These are phyloP conservation scores for Anastrepha obliqua DNA, from an alignment of 1,140 invertebrate species.

Conservation along the genomic window DNA sequence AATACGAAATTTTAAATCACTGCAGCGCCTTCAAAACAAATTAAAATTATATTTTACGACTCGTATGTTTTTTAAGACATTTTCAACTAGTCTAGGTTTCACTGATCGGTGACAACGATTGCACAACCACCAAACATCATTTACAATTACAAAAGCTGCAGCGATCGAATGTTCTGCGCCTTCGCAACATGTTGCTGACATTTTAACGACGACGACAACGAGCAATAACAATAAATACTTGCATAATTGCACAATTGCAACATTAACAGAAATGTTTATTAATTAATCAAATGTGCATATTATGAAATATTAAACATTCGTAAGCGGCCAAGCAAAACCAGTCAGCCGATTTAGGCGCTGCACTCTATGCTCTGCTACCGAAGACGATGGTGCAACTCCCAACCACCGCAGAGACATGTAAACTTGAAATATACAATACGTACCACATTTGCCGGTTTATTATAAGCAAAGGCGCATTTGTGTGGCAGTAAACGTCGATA, in stretches of 20 bases:
- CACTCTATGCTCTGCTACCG: not conserved
- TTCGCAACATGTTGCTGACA: not conserved
- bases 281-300: constrained; percentile 16
- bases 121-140: not conserved
- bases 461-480: not conserved
- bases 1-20: not conserved
- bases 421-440: not conserved
- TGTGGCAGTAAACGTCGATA: not conserved
- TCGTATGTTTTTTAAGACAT: not conserved
- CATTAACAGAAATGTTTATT: constrained; percentile 41
- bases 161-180: not conserved
- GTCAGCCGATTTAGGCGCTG: not conserved
- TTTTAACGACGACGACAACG: not conserved
- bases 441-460: not conserved
- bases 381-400: constrained; percentile 2
- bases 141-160: not conserved
- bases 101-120: not conserved
- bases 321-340: not conserved
- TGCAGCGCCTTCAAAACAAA: not conserved
- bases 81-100: not conserved
- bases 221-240: constrained; percentile 37
- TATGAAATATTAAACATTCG: not conserved
- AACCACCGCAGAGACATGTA: not conserved
- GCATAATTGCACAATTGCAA: not conserved
- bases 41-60: not conserved